Evolutionary conservation across 2,888 invertebrate species (phyloP).

Genomic region (Sphaeridia pumilis): DNA sequence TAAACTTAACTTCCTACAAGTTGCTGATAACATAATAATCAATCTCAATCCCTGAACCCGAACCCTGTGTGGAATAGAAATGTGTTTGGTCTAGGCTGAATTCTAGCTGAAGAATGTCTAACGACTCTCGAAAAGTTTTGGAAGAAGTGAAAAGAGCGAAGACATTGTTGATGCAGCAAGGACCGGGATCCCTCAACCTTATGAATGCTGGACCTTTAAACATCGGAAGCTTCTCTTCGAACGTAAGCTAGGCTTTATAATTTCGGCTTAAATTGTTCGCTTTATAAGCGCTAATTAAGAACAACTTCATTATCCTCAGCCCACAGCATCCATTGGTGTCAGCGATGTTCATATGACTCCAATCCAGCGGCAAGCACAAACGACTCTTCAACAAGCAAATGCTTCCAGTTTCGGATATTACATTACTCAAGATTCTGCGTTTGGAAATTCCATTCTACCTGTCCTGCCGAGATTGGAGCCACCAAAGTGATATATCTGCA

Average conservation of each 20-base stretch:
- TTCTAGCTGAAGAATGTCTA: conserved; percentile 16
- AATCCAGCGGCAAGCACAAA: conserved; percentile 51
- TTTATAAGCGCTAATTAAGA: too few relatives aligned
- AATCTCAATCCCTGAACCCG: too few relatives aligned
- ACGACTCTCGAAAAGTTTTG: conserved; percentile 65
- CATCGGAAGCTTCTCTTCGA: too few relatives aligned
- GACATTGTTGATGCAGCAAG: conserved; percentile 67
- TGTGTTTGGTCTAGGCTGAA: too few relatives aligned
- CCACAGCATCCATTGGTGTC: too few relatives aligned
- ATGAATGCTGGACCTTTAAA: background rate
- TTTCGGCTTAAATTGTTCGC: too few relatives aligned
- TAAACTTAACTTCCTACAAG: too few relatives aligned
- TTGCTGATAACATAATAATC: too few relatives aligned
- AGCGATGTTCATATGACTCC: conserved; percentile 46
- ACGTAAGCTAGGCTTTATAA: too few relatives aligned
- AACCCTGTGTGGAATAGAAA: too few relatives aligned
- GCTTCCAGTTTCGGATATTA: conserved; percentile 73
- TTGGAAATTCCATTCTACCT: conserved; percentile 85
- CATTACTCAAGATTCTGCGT: conserved; percentile 83
- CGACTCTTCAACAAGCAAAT: conserved; percentile 54
- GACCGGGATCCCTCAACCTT: conserved; percentile 47
- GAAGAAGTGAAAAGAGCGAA: conserved; percentile 78
- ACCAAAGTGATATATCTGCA: too few relatives aligned
- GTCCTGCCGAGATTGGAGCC: conserved; percentile 73
- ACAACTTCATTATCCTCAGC: too few relatives aligned